A percentile compares a stretch with the other conserved stretches of the same genome.
Conservation (phyloP, 2,888 invertebrate genomes). For the Gandaritis pyraliata region DNA sequence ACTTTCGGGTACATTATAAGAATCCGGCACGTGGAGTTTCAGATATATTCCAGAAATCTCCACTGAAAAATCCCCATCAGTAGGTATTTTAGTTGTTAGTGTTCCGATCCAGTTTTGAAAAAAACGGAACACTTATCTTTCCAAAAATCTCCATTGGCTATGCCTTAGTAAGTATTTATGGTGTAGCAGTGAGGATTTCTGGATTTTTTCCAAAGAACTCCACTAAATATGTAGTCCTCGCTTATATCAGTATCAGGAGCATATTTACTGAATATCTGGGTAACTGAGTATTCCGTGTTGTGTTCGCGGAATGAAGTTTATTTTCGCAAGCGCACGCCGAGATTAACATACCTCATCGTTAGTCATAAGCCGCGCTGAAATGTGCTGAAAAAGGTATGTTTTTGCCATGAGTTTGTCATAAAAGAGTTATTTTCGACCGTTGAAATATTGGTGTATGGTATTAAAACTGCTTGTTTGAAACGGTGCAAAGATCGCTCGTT, state of each 20-base stretch:
- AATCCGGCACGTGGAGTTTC: neutral
- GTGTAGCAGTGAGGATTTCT: too few species aligned
- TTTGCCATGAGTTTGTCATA: conserved; percentile 33
- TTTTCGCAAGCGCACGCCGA: conserved; percentile 59
- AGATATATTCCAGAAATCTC: too few species aligned
- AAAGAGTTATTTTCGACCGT: conserved; percentile 13
- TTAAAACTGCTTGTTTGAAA: neutral
- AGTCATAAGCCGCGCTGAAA: conserved; percentile 53
- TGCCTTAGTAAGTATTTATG: too few species aligned
- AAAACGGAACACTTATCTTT: too few species aligned
- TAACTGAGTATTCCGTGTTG: conserved; percentile 55
- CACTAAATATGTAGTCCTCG: too few species aligned
- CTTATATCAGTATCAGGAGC: conserved; percentile 31
- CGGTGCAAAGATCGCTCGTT: neutral
- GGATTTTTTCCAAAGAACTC: too few species aligned
- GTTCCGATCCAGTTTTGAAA: too few species aligned
- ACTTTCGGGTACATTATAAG: conserved; percentile 4
- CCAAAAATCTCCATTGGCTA: too few species aligned
- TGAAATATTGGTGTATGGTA: neutral
- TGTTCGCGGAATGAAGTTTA: conserved; percentile 74
- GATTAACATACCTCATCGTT: conserved; percentile 65
- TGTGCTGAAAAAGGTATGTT: conserved; percentile 24
- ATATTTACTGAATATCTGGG: conserved; percentile 38
- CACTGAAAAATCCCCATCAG: too few species aligned
- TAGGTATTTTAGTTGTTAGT: too few species aligned